A percentile compares a stretch with the other conserved stretches of the same genome.
These are phyloP conservation scores for Parnassius mnemosyne DNA, from an alignment of 2,888 invertebrate species.

Conservation along the genomic window DNA sequence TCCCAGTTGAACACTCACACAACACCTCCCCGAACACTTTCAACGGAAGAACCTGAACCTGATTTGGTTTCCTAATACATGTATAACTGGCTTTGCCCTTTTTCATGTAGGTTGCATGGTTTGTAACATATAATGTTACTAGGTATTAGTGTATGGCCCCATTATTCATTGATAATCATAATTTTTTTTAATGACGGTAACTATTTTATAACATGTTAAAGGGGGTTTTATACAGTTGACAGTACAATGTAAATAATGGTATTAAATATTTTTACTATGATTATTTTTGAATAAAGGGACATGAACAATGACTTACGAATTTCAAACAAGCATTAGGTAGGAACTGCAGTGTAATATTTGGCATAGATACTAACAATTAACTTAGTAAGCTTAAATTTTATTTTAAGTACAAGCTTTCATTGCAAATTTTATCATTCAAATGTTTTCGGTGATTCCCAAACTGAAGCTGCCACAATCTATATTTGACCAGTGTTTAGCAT, in stretches of 20 bases:
- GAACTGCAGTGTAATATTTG: conserved; percentile 19
- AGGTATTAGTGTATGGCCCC: conserved; percentile 25
- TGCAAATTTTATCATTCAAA: no score
- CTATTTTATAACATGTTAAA: conserved; percentile 21
- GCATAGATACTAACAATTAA: conserved; percentile 13
- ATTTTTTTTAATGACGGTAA: conserved; percentile 12
- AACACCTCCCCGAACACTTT: conserved; percentile 59
- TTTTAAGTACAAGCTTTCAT: neutral
- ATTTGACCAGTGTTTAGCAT: no score
- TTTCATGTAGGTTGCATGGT: conserved; percentile 54
- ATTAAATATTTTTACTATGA: conserved; percentile 43
- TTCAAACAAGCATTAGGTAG: conserved; percentile 29
- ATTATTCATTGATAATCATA: conserved; percentile 22
- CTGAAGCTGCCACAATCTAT: no score
- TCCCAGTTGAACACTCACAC: conserved; percentile 68
- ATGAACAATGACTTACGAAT: conserved; percentile 10
- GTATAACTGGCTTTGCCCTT: conserved; percentile 51
- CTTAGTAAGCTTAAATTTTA: conserved; percentile 12
- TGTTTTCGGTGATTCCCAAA: no score
- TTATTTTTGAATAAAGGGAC: conserved; percentile 56
- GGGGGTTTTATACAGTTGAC: conserved; percentile 41
- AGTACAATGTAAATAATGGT: conserved; percentile 68
- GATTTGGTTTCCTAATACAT: conserved; percentile 70
- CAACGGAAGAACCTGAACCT: conserved; percentile 69
- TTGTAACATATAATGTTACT: conserved; percentile 36